A percentile compares a stretch with the other conserved stretches of the same genome.
phyloP scores from a whole-genome alignment of 2,888 invertebrate genomes.

The Meloe dianella region DNA sequence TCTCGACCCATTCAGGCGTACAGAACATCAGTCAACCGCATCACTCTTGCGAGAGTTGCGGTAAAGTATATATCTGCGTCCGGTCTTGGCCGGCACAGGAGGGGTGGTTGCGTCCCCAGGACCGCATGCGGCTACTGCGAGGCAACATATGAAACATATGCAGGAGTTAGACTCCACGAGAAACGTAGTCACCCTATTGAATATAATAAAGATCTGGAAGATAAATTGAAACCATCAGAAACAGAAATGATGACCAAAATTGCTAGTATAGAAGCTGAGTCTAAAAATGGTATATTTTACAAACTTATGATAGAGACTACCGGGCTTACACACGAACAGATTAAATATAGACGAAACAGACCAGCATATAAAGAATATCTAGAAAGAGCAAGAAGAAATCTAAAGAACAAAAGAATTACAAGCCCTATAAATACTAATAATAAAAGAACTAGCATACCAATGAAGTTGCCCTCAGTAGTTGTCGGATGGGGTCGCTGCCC shows the following conservation, averaged over 20 bases:
- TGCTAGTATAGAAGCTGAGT: conserved; percentile 64
- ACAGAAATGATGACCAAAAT: background rate
- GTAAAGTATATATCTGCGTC: conserved; percentile 46
- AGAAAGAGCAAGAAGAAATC: no score
- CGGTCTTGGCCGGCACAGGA: background rate
- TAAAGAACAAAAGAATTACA: no score
- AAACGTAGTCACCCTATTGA: background rate
- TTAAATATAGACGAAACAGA: background rate
- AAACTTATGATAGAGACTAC: conserved; percentile 17
- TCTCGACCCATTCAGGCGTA: no score
- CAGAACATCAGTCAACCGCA: conserved; percentile 32
- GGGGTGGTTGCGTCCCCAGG: background rate
- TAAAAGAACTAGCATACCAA: no score
- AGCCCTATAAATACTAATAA: no score
- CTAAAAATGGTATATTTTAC: background rate
- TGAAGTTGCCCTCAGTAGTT: no score
- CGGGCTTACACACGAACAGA: background rate
- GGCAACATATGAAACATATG: background rate
- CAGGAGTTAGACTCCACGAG: background rate
- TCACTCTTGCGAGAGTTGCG: conserved; percentile 54
- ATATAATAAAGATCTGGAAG: conserved; percentile 19
- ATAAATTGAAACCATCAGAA: no score
- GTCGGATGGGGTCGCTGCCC: no score
- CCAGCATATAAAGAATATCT: background rate
- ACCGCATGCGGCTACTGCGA: background rate